Percentiles rank a stretch among this genome's conserved stretches.
These are phyloP conservation scores for Tokudaia muenninki DNA, from an alignment of 2,797 vertebrate species.

Conservation along the genomic window DNA sequence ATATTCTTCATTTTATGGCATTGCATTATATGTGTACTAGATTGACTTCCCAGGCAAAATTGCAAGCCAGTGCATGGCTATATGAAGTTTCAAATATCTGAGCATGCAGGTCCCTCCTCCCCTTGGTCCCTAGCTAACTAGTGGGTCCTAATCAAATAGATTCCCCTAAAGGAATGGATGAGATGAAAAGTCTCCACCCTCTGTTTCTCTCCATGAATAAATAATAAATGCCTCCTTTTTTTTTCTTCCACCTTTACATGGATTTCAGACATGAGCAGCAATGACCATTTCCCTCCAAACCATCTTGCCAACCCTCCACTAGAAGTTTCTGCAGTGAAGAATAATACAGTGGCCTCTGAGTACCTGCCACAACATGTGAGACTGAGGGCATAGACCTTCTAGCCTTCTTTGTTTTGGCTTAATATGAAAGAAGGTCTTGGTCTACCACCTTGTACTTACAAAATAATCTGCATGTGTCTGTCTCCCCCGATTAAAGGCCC, in stretches of 20 bases:
- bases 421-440: neutral
- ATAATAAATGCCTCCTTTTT: neutral
- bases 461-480: neutral
- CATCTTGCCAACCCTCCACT: neutral
- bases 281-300: neutral
- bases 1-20: neutral
- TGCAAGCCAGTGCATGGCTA: neutral
- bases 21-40: neutral
- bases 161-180: neutral
- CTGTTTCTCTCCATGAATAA: neutral
- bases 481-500: neutral
- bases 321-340: neutral
- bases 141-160: neutral
- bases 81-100: neutral
- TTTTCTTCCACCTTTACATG: neutral
- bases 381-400: neutral
- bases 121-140: neutral
- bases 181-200: neutral
- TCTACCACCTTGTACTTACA: neutral
- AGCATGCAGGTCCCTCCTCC: too few species aligned
- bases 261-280: neutral
- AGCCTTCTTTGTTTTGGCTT: neutral
- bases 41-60: neutral
- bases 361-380: neutral
- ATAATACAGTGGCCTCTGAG: accelerated